Evolutionary conservation across 2,888 invertebrate species (phyloP).

Genomic region (Mystacides longicornis): DNA sequence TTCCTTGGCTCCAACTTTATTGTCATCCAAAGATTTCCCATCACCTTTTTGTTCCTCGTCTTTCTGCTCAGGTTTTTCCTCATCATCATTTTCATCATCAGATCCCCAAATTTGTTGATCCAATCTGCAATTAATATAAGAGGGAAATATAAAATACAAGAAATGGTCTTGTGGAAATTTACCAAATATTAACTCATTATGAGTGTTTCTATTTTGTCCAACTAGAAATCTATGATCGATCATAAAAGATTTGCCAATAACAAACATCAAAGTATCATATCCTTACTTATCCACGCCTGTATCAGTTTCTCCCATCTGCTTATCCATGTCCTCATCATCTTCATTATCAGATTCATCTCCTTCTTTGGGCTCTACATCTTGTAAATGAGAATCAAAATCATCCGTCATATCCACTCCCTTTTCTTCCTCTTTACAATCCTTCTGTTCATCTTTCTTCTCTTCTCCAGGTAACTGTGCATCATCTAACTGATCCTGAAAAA

Average conservation of each 20-base stretch:
- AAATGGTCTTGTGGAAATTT: no score
- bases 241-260: no score
- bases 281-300: conserved; percentile 71
- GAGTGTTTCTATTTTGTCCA: no score
- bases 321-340: conserved; percentile 77
- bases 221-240: no score
- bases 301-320: conserved; percentile 94
- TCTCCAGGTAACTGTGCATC: conserved; percentile 76
- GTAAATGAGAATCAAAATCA: conserved; percentile 84
- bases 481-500: conserved; percentile 89
- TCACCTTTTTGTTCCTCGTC: conserved; percentile 51
- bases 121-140: conserved; percentile 34
- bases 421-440: conserved; percentile 80
- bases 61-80: conserved; percentile 49
- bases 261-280: no score
- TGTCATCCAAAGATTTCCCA: conserved; percentile 57
- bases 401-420: conserved; percentile 94
- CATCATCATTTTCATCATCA: conserved; percentile 67
- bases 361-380: conserved; percentile 64
- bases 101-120: conserved; percentile 80
- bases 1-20: conserved; percentile 72
- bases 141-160: no score
- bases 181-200: no score
- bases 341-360: conserved; percentile 55
- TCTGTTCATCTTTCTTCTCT: conserved; percentile 63